A percentile compares a stretch with the other conserved stretches of the same genome.
Conservation (phyloP, 2,113 vertebrate species). For the Ifrita kowaldi region DNA sequence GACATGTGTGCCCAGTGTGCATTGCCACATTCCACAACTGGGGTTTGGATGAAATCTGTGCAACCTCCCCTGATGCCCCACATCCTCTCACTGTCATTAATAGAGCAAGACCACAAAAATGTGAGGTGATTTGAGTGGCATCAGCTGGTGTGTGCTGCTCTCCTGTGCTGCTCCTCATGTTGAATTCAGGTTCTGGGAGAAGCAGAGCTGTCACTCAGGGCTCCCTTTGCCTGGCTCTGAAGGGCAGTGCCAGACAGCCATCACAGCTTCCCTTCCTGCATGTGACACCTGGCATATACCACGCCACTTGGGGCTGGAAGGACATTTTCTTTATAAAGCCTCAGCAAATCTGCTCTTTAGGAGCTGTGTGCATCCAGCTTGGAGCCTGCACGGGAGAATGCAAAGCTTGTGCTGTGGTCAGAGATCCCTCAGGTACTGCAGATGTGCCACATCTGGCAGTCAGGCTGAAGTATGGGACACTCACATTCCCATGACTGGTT, state of each 20-base stretch:
- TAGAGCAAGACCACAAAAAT: background rate
- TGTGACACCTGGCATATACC: background rate
- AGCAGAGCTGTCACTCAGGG: background rate
- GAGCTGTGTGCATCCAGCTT: background rate
- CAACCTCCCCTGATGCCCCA: background rate
- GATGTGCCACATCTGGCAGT: background rate
- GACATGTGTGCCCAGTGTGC: rapidly evolving
- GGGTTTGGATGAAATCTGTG: background rate
- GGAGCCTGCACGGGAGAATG: background rate
- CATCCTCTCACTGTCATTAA: background rate
- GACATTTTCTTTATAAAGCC: background rate
- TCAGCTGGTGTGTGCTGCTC: rapidly evolving
- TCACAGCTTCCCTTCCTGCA: background rate
- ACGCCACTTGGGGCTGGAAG: background rate
- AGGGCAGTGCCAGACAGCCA: background rate
- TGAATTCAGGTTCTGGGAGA: background rate
- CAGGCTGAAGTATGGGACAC: background rate
- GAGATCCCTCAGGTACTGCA: background rate
- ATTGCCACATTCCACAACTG: background rate
- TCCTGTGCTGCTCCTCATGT: rapidly evolving
- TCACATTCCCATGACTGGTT: background rate
- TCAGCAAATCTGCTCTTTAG: background rate
- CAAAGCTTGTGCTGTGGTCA: background rate
- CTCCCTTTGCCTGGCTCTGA: background rate
- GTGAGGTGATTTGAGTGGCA: background rate